Percentiles rank a stretch among this genome's conserved stretches.
phyloP scores from a whole-genome alignment of 2,113 vertebrate genomes.

The Melanerpes formicivorus region DNA sequence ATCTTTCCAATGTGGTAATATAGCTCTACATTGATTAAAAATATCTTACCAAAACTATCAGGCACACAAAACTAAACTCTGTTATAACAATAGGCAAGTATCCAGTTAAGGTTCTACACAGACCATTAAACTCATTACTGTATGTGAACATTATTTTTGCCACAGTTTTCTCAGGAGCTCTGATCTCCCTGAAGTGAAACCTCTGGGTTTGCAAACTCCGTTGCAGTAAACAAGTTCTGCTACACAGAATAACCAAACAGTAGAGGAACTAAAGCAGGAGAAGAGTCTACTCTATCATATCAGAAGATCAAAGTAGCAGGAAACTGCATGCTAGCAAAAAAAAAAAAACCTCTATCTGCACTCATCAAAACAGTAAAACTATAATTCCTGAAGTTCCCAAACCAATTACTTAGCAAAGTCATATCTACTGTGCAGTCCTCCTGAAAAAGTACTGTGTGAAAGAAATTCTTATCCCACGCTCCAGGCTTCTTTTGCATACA shows the following conservation, averaged over 20 bases:
- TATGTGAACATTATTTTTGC: not conserved
- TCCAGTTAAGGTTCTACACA: not conserved
- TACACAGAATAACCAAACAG: not conserved
- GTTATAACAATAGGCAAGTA: not conserved
- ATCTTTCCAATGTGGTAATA: not conserved
- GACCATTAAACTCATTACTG: not conserved
- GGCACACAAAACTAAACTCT: not conserved
- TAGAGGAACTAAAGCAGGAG: not conserved
- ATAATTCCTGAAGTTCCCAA: not conserved
- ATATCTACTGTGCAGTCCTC: not conserved
- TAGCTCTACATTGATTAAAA: accelerated
- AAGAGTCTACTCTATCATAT: not conserved
- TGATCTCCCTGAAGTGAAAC: not conserved
- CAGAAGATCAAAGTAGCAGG: not conserved
- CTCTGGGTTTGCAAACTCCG: not conserved
- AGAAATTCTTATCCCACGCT: not conserved
- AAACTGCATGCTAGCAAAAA: not conserved
- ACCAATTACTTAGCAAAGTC: not conserved
- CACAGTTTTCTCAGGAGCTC: not conserved
- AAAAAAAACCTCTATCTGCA: not conserved
- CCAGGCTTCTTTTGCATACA: not conserved
- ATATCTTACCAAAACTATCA: not conserved
- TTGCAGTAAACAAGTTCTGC: not conserved
- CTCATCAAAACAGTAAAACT: not conserved
- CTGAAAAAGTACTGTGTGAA: not conserved